Conservation (phyloP, 2,113 vertebrate species). For the Bubo scandiacus region DNA sequence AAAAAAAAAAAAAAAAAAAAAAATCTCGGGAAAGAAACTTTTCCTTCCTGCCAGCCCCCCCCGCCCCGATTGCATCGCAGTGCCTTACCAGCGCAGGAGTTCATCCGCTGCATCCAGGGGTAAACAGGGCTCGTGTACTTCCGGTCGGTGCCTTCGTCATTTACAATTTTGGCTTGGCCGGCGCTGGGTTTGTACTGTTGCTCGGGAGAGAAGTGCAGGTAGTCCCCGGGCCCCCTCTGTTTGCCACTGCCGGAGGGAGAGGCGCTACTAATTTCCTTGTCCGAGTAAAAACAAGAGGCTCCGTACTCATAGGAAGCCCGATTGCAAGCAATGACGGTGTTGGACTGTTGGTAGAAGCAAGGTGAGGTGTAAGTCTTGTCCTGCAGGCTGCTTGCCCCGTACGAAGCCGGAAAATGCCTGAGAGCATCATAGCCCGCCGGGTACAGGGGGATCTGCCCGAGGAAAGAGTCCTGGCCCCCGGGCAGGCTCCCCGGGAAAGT, state of each 20-base stretch:
- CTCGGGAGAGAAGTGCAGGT: conserved; percentile 78
- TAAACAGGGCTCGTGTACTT: conserved; percentile 84
- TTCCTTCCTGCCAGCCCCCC: background rate
- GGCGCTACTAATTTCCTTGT: conserved; percentile 80
- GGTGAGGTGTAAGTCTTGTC: conserved; percentile 82
- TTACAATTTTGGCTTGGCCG: conserved; percentile 76
- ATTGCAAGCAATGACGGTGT: conserved; percentile 81
- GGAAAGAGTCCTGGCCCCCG: conserved; percentile 79
- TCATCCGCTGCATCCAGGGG: conserved; percentile 87
- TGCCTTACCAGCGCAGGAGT: conserved; percentile 81
- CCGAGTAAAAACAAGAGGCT: conserved; percentile 82
- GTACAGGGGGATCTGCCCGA: conserved; percentile 80
- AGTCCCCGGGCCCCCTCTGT: conserved; percentile 79
- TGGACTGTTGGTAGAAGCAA: conserved; percentile 84
- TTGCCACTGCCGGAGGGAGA: conserved; percentile 76
- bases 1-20: background rate
- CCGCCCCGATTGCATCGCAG: background rate
- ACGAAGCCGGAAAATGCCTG: conserved; percentile 83
- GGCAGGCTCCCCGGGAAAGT: conserved; percentile 83
- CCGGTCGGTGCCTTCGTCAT: conserved; percentile 82
- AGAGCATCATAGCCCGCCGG: conserved; percentile 81
- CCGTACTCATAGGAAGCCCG: conserved; percentile 83
- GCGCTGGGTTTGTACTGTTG: conserved; percentile 78
- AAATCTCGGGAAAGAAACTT: background rate
- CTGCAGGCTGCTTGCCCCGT: conserved; percentile 80